Base-by-base conservation (phyloP, 2,888 invertebrate genomes). In the Philopedon plagiatum region DNA sequence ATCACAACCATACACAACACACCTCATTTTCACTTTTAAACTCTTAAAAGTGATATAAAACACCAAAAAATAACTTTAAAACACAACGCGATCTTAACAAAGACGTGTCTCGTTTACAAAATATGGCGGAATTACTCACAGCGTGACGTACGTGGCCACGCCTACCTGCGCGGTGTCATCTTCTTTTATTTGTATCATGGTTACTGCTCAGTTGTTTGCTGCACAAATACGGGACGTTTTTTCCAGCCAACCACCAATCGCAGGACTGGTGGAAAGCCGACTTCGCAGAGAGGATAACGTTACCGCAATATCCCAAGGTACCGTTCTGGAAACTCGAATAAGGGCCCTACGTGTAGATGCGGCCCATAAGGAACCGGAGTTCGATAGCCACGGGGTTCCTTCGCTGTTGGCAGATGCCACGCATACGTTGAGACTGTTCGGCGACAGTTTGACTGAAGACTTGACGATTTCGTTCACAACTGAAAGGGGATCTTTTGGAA, bases 381-480 rank as follows among this genome's bases (percentile, higher is more conserved):
- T 86, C 1, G 88, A 87, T 5, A 87, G 85, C 0, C 82, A 87
- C 63, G 93, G 94, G 0, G 87, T 93, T 34, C 94, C 94, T 0
- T 89, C 89, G 74, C 88, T 96, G 18, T 81, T 93, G 69, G 90
- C 91, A 13, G 89, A 89, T 58, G 84, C 86, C 0, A 84, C 86
- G 1, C 89, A 92, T 18, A 87, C 87, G 9, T 81, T 96, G 44
- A 90, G 95, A 57, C 81, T 96, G 32, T 95, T 94, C 82, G 96
- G 96, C 0, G 85, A 85, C 7, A 92, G 92, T 1, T 86, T 96
- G 69, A 90, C 90, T 0, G 82, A 88, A 0, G 84, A 89, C 67
- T 93, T 93, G 0, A 86, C 90, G 54, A 88, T 96, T 60, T 90
- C 92, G 0, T 93, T 95, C 82, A 95, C 95, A 0, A 88, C 90